These are phyloP conservation scores for Aurelia coerulea DNA, from an alignment of 30 jellyfish, hydroid and myxozoan species.

Conservation along the genomic window DNA sequence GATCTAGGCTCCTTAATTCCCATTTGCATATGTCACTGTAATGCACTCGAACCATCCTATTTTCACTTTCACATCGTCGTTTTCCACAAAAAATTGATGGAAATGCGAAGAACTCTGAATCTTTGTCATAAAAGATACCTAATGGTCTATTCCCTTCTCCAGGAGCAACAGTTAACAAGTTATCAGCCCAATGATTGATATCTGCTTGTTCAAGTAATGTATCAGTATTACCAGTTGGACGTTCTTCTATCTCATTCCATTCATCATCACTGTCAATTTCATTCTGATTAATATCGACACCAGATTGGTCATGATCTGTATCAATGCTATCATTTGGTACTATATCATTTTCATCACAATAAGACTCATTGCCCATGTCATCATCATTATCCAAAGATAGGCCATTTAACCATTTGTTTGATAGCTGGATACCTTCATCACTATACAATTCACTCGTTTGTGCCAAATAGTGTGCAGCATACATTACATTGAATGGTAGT, in stretches of 20 bases:
- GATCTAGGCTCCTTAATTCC: conserved; percentile 42
- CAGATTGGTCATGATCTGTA: background rate
- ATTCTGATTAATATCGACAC: background rate
- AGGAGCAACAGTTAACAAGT: conserved; percentile 28
- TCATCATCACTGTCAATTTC: conserved; percentile 12
- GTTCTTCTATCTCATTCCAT: conserved; percentile 32
- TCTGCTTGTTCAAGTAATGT: conserved; percentile 12
- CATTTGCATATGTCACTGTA: conserved; percentile 41
- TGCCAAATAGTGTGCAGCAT: conserved; percentile 39
- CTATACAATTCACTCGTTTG: conserved; percentile 8
- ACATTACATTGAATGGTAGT: conserved; percentile 7
- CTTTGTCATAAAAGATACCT: conserved; percentile 19
- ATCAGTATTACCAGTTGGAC: conserved; percentile 35
- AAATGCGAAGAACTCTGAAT: conserved; percentile 33
- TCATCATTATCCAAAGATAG: no score
- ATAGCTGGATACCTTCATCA: conserved; percentile 17
- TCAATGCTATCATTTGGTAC: background rate
- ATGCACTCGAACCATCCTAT: background rate
- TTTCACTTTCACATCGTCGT: background rate
- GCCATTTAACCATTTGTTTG: background rate
- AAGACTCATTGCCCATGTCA: no score
- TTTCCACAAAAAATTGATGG: conserved; percentile 51
- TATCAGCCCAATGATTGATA: background rate
- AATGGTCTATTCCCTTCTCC: conserved; percentile 53
- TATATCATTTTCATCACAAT: background rate